A percentile compares a stretch with the other conserved stretches of the same genome.
Conservation (phyloP, 2,797 vertebrate genomes). For the Sebastes hubbsi region DNA sequence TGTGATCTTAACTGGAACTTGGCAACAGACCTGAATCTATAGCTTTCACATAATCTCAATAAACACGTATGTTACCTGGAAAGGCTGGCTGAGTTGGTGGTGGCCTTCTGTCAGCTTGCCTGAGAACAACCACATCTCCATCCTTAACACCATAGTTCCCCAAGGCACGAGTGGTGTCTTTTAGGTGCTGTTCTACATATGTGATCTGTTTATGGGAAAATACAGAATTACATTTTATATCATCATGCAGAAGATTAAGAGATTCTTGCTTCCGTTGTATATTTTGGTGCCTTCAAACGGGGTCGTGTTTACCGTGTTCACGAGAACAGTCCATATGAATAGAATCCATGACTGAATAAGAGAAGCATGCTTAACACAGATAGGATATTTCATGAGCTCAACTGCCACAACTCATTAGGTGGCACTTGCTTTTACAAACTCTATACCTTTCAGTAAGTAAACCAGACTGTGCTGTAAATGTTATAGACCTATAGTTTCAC, state of each 20-base stretch:
- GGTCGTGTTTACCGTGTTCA: no score
- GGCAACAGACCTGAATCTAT: neutral
- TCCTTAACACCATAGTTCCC: conserved; percentile 96
- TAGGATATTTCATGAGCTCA: neutral
- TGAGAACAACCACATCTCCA: conserved; percentile 94
- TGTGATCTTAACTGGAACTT: neutral
- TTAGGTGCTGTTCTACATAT: conserved; percentile 91
- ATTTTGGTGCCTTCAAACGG: no score
- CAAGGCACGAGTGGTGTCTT: conserved; percentile 92
- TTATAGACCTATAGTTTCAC: neutral
- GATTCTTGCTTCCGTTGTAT: neutral
- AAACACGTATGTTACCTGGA: conserved; percentile 70
- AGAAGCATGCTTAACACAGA: neutral
- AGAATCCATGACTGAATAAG: neutral
- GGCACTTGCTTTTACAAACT: neutral
- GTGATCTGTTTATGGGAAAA: conserved; percentile 82
- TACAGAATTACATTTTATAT: neutral
- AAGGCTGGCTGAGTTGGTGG: conserved; percentile 81
- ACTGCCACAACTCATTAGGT: neutral
- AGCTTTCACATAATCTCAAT: neutral
- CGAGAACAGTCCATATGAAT: no score
- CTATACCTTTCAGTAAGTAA: neutral
- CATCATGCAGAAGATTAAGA: neutral
- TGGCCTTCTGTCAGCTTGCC: conserved; percentile 87
- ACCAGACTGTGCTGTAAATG: neutral